phyloP scores from a whole-genome alignment of 2,113 vertebrate genomes.

The Xenopus laevis region DNA sequence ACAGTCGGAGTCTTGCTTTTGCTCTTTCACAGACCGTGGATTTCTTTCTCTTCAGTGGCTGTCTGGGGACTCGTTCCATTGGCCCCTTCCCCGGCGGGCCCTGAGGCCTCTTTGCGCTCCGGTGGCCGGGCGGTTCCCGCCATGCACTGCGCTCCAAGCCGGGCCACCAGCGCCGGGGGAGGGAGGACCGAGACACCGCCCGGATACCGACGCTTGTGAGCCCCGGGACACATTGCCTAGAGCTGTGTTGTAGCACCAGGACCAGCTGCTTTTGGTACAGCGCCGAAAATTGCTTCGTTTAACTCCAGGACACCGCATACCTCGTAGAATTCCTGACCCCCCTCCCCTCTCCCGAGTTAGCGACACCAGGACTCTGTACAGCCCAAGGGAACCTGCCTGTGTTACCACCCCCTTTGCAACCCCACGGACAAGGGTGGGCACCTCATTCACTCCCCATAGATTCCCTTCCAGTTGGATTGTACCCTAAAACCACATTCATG shows the following conservation, averaged over 20 bases:
- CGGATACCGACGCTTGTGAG: constrained; percentile 28
- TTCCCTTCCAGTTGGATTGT: background rate
- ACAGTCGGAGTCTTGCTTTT: constrained; percentile 31
- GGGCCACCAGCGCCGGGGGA: constrained; percentile 38
- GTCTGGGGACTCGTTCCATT: background rate
- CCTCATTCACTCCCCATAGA: too few species aligned
- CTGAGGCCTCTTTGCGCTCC: constrained; percentile 19
- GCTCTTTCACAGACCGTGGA: background rate
- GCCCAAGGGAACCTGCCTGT: background rate
- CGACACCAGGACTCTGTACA: background rate
- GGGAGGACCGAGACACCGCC: constrained; percentile 41
- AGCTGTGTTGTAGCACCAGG: background rate
- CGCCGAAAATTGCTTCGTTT: background rate
- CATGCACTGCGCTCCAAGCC: constrained; percentile 35
- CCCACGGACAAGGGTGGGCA: too few species aligned
- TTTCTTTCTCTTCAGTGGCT: background rate
- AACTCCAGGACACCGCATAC: background rate
- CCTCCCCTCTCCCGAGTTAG: background rate
- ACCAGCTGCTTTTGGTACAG: background rate
- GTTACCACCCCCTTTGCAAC: background rate
- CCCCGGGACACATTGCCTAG: background rate
- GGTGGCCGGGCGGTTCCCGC: constrained; percentile 41
- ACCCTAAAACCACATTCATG: background rate
- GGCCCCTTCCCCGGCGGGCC: background rate
- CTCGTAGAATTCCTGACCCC: background rate